phyloP scores from a whole-genome alignment of 1,140 invertebrate genomes.

The Augochlora pura region DNA sequence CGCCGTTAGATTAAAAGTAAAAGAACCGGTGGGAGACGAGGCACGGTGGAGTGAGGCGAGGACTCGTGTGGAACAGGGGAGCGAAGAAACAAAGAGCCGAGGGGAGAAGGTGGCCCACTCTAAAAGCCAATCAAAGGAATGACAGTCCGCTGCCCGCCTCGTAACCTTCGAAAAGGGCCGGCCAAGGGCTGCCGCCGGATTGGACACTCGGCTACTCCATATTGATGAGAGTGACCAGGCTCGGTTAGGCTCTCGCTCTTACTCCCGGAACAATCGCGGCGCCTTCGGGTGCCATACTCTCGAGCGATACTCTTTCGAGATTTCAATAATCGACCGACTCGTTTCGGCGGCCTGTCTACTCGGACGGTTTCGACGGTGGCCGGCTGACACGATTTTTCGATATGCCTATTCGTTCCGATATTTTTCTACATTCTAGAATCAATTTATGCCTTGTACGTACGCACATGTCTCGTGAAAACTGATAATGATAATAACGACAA shows the following conservation, averaged over 20 bases:
- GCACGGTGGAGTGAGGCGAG: too few species aligned
- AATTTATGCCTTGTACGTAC: too few species aligned
- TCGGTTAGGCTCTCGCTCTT: constrained; percentile 17
- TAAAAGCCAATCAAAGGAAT: constrained; percentile 76
- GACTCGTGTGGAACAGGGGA: constrained; percentile 8
- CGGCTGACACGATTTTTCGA: too few species aligned
- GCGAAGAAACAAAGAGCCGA: constrained; percentile 52
- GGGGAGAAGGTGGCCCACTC: constrained; percentile 59
- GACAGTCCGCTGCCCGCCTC: constrained; percentile 72
- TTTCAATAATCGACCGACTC: constrained; percentile 47
- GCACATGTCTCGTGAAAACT: too few species aligned
- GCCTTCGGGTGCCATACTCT: constrained; percentile 17
- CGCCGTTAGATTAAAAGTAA: constrained; percentile 61
- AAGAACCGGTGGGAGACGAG: constrained; percentile 25
- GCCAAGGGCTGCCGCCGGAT: constrained; percentile 64
- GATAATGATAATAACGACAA: too few species aligned
- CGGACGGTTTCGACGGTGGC: too few species aligned
- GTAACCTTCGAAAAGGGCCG: constrained; percentile 70
- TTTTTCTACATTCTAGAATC: too few species aligned
- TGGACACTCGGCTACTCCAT: constrained; percentile 69
- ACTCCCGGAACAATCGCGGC: constrained; percentile 58
- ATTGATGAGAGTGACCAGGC: constrained; percentile 68
- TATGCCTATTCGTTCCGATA: too few species aligned
- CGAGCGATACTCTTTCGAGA: constrained; percentile 11
- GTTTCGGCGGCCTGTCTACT: not conserved